Conservation (phyloP, 2,888 invertebrate species). For the Eudemis profundana region DNA sequence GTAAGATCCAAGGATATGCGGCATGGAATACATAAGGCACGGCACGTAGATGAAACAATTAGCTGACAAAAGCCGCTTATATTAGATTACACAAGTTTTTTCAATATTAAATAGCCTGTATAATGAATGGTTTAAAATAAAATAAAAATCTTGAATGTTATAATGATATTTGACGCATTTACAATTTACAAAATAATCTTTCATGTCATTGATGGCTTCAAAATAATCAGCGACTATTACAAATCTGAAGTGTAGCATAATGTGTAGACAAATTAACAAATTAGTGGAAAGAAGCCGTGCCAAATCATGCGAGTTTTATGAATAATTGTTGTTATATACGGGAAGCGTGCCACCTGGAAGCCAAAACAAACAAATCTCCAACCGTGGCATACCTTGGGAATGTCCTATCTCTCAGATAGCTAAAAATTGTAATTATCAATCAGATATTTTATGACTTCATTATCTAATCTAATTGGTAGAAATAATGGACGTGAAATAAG, state of each 20-base stretch:
- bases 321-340: slow-evolving; percentile 51
- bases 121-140: slow-evolving; percentile 1
- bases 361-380: slow-evolving; percentile 71
- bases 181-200: slow-evolving; percentile 3
- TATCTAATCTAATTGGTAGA: too few species aligned
- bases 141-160: slow-evolving; percentile 2
- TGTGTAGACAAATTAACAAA: slow-evolving; percentile 20
- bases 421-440: slow-evolving; percentile 75
- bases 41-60: slow-evolving; percentile 50
- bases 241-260: slow-evolving; percentile 10
- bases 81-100: slow-evolving; percentile 45
- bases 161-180: not conserved
- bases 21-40: slow-evolving; percentile 27
- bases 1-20: not conserved
- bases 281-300: slow-evolving; percentile 71
- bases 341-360: slow-evolving; percentile 81
- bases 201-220: slow-evolving; percentile 15
- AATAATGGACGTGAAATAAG: slow-evolving; percentile 35
- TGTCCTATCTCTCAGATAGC: slow-evolving; percentile 97
- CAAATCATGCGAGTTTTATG: slow-evolving; percentile 70
- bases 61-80: slow-evolving; percentile 66
- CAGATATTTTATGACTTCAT: slow-evolving; percentile 37
- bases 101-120: not conserved
- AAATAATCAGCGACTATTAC: slow-evolving; percentile 21
- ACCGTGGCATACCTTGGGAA: slow-evolving; percentile 92